phyloP scores from a whole-genome alignment of 2,888 invertebrate genomes.

The Acanthopleura granulata region DNA sequence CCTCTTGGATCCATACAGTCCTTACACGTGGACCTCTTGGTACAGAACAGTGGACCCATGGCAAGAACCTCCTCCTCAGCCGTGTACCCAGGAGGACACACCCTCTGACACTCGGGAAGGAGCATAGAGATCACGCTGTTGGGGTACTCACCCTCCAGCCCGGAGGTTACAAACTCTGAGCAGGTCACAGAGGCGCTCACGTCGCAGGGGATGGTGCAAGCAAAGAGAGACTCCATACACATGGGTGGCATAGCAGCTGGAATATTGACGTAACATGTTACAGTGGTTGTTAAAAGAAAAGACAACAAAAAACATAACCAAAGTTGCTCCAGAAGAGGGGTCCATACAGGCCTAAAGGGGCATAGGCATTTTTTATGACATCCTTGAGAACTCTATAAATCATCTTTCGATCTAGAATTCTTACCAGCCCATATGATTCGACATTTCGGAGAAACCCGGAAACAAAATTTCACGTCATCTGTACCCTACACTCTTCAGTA shows the following conservation, averaged over 20 bases:
- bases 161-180: not conserved
- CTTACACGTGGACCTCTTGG: not conserved
- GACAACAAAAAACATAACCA: no score
- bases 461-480: no score
- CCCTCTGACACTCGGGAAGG: not conserved
- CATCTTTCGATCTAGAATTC: no score
- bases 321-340: no score
- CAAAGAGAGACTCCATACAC: not conserved
- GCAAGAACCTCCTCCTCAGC: not conserved
- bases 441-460: no score
- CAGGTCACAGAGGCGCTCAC: not conserved
- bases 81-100: not conserved
- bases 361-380: no score
- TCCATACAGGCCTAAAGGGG: no score
- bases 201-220: constrained; percentile 7
- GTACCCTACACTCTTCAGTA: no score
- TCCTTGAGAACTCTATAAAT: no score
- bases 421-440: no score
- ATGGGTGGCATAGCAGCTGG: not conserved
- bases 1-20: not conserved
- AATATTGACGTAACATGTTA: not conserved
- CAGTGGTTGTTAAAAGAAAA: no score
- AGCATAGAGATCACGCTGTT: not conserved
- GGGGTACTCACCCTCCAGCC: not conserved
- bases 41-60: not conserved